Conservation (phyloP, 1,140 invertebrate genomes). For the Drosophila eugracilis region DNA sequence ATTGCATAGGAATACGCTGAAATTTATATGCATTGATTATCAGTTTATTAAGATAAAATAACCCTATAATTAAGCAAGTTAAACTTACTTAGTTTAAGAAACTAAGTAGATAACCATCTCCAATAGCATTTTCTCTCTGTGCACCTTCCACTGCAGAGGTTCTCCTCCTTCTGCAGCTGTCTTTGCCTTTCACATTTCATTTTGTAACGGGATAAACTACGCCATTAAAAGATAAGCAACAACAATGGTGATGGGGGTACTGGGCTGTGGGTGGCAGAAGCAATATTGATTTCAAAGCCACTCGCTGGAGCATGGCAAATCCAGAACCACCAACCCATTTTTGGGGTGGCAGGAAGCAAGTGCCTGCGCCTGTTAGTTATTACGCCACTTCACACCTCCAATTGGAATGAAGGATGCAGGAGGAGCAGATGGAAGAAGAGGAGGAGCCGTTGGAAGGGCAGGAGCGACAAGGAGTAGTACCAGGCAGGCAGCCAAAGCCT, state of each 20-base stretch:
- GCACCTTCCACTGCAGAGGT: background rate
- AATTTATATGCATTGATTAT: no score
- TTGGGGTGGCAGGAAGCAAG: conserved; percentile 39
- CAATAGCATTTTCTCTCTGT: conserved; percentile 2
- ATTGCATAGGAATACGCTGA: no score
- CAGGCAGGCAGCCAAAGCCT: conserved; percentile 56
- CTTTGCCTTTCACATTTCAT: conserved; percentile 70
- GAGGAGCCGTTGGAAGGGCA: background rate
- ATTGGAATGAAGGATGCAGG: conserved; percentile 22
- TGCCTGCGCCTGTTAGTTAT: conserved; percentile 72
- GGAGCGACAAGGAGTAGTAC: background rate
- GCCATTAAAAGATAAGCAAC: conserved; percentile 79
- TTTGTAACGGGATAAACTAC: conserved; percentile 73
- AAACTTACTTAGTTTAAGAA: no score
- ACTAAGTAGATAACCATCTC: no score
- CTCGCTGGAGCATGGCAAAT: conserved; percentile 59
- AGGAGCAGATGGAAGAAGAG: conserved; percentile 3
- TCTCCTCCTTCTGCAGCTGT: conserved; percentile 4
- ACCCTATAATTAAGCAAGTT: no score
- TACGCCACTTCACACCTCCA: conserved; percentile 76
- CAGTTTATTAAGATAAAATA: no score
- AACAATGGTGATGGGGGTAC: conserved; percentile 27
- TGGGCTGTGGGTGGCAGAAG: conserved; percentile 5
- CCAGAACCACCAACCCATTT: conserved; percentile 7
- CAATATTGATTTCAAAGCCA: conserved; percentile 80